Evolutionary conservation across 2,113 vertebrate species (phyloP), one percentile per base, ranked within the genome.

Genomic region (Syrmaticus mikado): DNA sequence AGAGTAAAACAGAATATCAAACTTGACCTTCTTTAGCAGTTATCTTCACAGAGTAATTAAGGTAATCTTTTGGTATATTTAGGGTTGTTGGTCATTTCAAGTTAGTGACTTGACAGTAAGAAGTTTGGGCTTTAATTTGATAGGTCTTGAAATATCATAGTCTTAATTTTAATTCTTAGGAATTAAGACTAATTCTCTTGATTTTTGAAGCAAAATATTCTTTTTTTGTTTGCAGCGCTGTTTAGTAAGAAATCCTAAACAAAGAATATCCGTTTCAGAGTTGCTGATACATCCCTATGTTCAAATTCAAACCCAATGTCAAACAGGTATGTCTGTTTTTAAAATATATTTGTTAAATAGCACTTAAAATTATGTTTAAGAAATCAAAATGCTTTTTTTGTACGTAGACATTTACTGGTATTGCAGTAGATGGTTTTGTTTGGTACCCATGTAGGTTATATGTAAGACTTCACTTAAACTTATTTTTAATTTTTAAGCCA

Each of bases 251-350:
- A 98, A 99, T 95, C 99, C 99, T 53, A 99, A 98, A 92, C 98
- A 99, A 86, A 97, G 99, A 90, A 98, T 99, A 95, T 99, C 99
- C 21, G 98, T 99, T 93, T 94, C 97, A 45, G 98, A 99, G 82
- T 97, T 99, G 65, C 95, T 99, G 77, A 96, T 95, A 8, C 99
- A 99, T 97, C 98, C 98, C 0, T 99, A 99, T 82, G 98, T 99
- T 79, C 98, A 99, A 89, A 98, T 99, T 84, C 98, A 98, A 95
- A 90, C 97, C 83, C 97, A 98, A 7, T 85, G 93, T 72, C 94
- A 97, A 62, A 92, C 98, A 98, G 98, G 99, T 99, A 93, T 6
- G 2, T 61, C 45, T 87, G 10, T 71, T 87, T 92, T 48, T 66
- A 87, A 94, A 16, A 53, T 16, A 38, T 52, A 45, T 3, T 48